Base-by-base conservation (phyloP, 1,140 invertebrate genomes). In the Scaptomyza hsui region DNA sequence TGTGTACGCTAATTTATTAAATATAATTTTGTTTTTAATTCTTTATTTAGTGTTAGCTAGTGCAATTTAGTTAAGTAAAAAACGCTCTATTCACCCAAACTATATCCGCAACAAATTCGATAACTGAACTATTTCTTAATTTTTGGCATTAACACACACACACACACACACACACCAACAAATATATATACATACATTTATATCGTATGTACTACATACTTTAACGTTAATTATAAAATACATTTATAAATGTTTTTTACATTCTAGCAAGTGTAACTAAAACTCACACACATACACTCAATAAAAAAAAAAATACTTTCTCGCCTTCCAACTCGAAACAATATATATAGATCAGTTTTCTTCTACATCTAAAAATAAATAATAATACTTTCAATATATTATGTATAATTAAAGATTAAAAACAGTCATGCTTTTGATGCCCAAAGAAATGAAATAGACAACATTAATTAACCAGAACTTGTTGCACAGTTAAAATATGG, bases 31-130 rank as follows among this genome's bases (percentile, higher is more conserved):
- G 81, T 81, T 83, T 89, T 88, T 90, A 89, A 89, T 83, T 89
- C 74, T 81, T 90, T 88, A 88, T 90, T 83, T 90, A 90, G 88
- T 90, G 79, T 89, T 90, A 90, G 89, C 89, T 90, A 90, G 89
- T 90, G 89, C 89, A 90, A 90, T 90, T 90, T 90, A 90, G 88
- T 88, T 62, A 69, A 61, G 70, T 85, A 73, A 76, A 57, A 55
- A 62, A 32, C 13, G 44, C 52, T 55, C 52, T 59, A 41, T 65
- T 55, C 61, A 55, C 26, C 6, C 53, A 48, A 48, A 44, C 37
- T 29, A 24, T 32, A 1, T 21, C 2, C 12, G 16, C 21, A 63
- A 53, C 24, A 45, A 32, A 51, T 51, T 42, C 49, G 16, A 62
- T 32, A 63, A 51, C 48, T n/a, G n/a, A 52, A 41, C 32, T 16